Percentiles rank a stretch among this genome's conserved stretches.
Conservation (phyloP, 1,140 invertebrate genomes). For the Meloidogyne chitwoodi region DNA sequence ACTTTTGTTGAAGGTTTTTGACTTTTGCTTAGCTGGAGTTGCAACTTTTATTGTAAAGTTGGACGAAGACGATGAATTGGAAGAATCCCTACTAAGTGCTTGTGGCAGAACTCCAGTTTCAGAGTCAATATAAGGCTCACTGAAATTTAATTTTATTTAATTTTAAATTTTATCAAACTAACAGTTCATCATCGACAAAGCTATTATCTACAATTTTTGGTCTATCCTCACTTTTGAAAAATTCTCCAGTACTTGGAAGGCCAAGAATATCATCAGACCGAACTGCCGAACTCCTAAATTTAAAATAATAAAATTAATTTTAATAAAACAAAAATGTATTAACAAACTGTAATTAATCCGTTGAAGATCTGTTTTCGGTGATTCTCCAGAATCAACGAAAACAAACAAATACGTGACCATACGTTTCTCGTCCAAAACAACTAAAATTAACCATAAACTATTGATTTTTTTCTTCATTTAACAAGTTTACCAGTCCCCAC, state of each 20-base stretch:
- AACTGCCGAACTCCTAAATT: neutral
- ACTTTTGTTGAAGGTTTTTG: too few relatives aligned
- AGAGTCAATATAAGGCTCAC: neutral
- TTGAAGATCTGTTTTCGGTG: neutral
- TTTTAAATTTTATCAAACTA: too few relatives aligned
- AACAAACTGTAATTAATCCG: neutral
- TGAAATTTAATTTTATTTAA: neutral
- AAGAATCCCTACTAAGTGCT: neutral
- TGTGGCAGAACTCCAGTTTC: neutral
- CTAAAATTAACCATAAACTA: neutral
- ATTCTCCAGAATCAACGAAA: neutral
- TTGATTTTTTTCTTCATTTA: neutral
- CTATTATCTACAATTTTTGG: neutral
- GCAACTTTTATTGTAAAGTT: neutral
- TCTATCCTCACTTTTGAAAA: neutral
- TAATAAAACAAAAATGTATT: neutral
- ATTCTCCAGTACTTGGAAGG: neutral
- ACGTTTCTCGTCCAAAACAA: slow-evolving; percentile 28
- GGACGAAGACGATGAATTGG: neutral
- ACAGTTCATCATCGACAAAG: neutral
- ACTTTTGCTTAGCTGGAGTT: too few relatives aligned
- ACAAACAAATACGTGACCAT: slow-evolving; percentile 33
- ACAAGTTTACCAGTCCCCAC: slow-evolving; percentile 20
- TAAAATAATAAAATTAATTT: neutral
- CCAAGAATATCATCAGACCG: neutral